A percentile compares a stretch with the other conserved stretches of the same genome.
Conservation (phyloP, 2,888 invertebrate genomes). For the Eilema griseolum region DNA sequence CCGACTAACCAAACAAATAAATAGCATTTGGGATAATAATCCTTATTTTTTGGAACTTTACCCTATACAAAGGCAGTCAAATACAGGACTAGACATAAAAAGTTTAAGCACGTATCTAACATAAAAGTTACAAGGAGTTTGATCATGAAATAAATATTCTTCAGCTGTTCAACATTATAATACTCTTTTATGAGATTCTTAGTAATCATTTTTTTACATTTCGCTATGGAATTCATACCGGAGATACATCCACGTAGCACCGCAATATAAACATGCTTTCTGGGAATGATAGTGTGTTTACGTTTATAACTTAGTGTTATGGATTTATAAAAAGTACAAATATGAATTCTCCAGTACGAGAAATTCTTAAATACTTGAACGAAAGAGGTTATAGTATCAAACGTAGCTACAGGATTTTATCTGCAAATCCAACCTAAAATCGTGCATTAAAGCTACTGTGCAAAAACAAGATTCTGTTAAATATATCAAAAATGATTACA, state of each 20-base stretch:
- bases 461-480: too few species aligned
- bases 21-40: not conserved
- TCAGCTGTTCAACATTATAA: not conserved
- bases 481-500: too few species aligned
- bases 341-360: not conserved
- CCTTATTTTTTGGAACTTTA: not conserved
- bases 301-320: not conserved
- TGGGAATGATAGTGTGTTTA: not conserved
- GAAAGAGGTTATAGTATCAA: not conserved
- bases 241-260: not conserved
- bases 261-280: not conserved
- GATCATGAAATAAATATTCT: not conserved
- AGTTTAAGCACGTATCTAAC: not conserved
- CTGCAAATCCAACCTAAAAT: not conserved
- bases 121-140: not conserved
- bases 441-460: not conserved
- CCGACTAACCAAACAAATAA: not conserved
- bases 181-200: not conserved
- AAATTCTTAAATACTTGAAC: not conserved
- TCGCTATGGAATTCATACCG: not conserved
- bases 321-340: not conserved
- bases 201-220: too few species aligned
- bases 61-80: not conserved
- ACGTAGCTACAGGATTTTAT: not conserved
- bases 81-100: not conserved